A percentile compares a stretch with the other conserved stretches of the same genome.
Evolutionary conservation across 2,888 invertebrate species (phyloP).

Genomic region (Alentia gelatinosa): DNA sequence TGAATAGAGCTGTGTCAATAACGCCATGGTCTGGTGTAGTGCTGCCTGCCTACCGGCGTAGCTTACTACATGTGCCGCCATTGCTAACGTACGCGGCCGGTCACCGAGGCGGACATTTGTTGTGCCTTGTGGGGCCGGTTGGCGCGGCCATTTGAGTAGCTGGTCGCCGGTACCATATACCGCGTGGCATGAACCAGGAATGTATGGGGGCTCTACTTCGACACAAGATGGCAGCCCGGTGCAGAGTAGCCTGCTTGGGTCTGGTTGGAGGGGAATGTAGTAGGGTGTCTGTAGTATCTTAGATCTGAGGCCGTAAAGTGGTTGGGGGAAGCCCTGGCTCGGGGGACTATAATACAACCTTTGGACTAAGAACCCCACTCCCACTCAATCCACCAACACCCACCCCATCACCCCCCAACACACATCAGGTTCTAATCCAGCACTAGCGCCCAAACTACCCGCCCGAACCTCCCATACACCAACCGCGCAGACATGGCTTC

Average conservation of each 20-base stretch:
- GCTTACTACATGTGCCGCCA: background rate
- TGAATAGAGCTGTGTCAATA: constrained; percentile 6
- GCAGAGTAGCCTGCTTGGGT: too few species aligned
- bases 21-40: background rate
- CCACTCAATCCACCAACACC: background rate
- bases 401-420: background rate
- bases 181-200: too few species aligned
- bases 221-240: too few species aligned
- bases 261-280: too few species aligned
- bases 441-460: background rate
- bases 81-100: background rate
- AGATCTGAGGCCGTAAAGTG: too few species aligned
- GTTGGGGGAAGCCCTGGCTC: background rate
- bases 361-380: too few species aligned
- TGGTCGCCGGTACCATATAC: background rate
- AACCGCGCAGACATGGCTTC: background rate
- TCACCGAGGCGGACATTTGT: background rate
- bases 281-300: too few species aligned
- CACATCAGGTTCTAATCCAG: background rate
- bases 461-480: background rate
- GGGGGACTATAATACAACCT: background rate
- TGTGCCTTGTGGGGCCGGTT: background rate
- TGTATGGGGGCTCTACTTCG: too few species aligned
- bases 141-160: background rate
- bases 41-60: background rate